Conservation (phyloP, 2,113 vertebrate genomes). For the Laticauda laticaudata region DNA sequence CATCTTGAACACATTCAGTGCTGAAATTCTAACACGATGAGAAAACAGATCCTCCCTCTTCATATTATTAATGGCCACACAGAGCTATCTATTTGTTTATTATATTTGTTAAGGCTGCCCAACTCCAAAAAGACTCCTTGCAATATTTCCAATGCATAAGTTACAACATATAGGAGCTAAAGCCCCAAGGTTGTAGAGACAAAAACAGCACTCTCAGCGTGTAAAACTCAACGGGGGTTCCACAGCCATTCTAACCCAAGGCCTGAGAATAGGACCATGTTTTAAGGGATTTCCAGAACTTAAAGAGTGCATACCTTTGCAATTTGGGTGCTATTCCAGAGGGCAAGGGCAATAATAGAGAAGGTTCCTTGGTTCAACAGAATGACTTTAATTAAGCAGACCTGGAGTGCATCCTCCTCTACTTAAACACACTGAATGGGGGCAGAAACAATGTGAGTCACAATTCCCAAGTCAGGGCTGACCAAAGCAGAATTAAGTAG, state of each 20-base stretch:
- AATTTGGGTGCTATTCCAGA: not conserved
- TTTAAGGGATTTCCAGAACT: not conserved
- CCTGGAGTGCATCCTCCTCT: not conserved
- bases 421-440: not conserved
- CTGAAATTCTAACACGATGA: not conserved
- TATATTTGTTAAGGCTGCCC: not conserved
- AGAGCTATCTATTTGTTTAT: not conserved
- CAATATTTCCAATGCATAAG: not conserved
- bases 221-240: not conserved
- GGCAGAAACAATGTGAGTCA: not conserved
- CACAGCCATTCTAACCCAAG: not conserved
- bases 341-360: not conserved
- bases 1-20: not conserved
- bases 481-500: not conserved
- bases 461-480: not conserved
- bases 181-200: not conserved
- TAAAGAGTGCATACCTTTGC: not conserved
- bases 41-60: not conserved
- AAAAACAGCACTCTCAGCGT: not conserved
- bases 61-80: not conserved
- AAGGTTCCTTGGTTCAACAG: not conserved
- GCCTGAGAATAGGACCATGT: not conserved
- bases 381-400: not conserved
- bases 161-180: not conserved
- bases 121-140: not conserved